Percentiles rank a stretch among this genome's conserved stretches.
Evolutionary conservation across 2,797 vertebrate species (phyloP).

Genomic region (Adelosebastes latens): DNA sequence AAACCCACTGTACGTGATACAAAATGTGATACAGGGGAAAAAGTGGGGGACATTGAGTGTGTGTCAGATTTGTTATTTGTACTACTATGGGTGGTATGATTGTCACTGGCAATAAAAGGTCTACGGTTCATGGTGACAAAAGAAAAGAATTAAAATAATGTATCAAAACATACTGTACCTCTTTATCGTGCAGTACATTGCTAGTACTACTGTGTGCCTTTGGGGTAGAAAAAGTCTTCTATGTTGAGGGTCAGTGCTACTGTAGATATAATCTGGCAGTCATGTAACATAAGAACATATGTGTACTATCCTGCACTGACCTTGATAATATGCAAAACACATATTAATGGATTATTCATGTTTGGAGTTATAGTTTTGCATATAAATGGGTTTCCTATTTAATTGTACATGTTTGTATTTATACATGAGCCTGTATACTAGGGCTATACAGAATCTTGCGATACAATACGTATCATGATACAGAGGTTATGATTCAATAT

Average conservation of each 20-base stretch:
- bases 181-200: not conserved
- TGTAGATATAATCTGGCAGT: not conserved
- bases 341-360: not conserved
- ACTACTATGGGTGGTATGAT: not conserved
- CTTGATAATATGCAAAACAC: not conserved
- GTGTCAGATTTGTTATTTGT: not conserved
- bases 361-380: too few species aligned
- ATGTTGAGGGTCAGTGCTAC: not conserved
- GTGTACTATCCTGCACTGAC: not conserved
- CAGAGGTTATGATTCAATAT: too few species aligned
- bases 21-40: conserved; percentile 1
- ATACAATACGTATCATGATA: too few species aligned
- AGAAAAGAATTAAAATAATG: not conserved
- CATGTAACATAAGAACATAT: not conserved
- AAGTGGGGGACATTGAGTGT: not conserved
- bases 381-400: not conserved
- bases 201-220: not conserved
- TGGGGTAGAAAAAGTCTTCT: not conserved
- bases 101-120: not conserved
- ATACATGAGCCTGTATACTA: too few species aligned
- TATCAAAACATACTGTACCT: not conserved
- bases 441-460: too few species aligned
- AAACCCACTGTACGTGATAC: conserved; percentile 15
- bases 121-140: not conserved
- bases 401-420: not conserved